Base-by-base conservation (phyloP, 2,113 vertebrate species). In the Morone saxatilis region DNA sequence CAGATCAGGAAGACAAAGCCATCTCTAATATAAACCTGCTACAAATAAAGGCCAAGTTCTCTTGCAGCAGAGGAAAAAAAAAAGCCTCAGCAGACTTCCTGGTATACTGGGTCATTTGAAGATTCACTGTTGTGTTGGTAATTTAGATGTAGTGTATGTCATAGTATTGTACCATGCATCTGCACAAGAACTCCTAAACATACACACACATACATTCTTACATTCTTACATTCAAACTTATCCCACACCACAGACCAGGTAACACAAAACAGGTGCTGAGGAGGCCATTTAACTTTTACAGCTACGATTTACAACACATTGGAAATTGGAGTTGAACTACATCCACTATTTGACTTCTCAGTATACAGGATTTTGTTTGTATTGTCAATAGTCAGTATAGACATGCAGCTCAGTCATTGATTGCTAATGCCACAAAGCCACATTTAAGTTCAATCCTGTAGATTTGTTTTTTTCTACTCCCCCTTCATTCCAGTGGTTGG, bases 251-350 rank as follows among this genome's bases (percentile, higher is more conserved):
- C 8, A 51, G 43, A 47, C 22, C 36, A 65, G 7, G 62, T 3
- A 51, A 50, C 25, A 47, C 43, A 72, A 19, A 51, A 80, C 5
- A 62, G 53, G 69, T 84, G 78, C 47, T 53, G 77, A 81, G 81
- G 81, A 81, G 73, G 69, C 12, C 3, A 53, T 77, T 84, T 78
- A 65, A 81, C 69, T 59, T 22, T 45, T 22, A 50, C 20, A 77
- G 20, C 25, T 17, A 38, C 47, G 12, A 19, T 12, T 56, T 48
- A 50, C 14, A 6, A 36, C 57, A 78, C 13, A 31, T 7, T 69
- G 41, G 19, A 68, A 54, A 3, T 25, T 56, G 54, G 4, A 38
- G 5, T 11, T 25, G 2, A 60, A 62, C 20, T 9, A 25, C 12
- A 48, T 5, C 13, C 22, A 25, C 43, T 8, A 47, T 56, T 48